Evolutionary conservation across 2,797 vertebrate genomes (phyloP), one percentile per base, ranked within the genome.

Genomic region (Choloepus didactylus): DNA sequence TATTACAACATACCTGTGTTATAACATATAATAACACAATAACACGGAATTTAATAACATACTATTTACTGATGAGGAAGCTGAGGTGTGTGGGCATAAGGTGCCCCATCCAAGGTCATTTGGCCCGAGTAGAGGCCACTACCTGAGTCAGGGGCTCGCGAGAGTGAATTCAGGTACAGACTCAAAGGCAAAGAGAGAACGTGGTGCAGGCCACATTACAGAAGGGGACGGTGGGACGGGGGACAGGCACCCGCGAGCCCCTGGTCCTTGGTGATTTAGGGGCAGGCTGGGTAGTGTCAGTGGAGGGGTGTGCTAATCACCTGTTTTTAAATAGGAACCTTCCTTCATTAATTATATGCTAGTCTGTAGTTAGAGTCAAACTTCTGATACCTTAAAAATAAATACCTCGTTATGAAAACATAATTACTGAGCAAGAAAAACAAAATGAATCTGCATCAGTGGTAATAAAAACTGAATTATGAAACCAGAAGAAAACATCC

Each of bases 281-380:
- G 80, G 31, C 5, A 49, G 41, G 60, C 27, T 60, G 79, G 93
- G 91, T 29, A 66, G 41, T 82, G 41, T 69, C 60, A 41, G 5
- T 59, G 88, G 38, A 87, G 23, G 44, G 54, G 21, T 44, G 85
- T 3, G 79, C 14, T 84, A 93, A 97, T 94, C 96, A 88, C 73
- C 14, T 12, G 25, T 41, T 88, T 97, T 97, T 23, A 95, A 84
- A 95, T 25, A 95, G 89, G 84, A 98, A 82, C 6, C 5, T 41
- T 64, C 49, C 2, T 84, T 97, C 88, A 94, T 29, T 91, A 88
- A 77, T 93, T 80, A 87, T 29, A 1, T 59, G 35, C 23, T 35
- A 21, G 8, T 62, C 83, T 82, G n/a, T 82, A 77, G 59, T 62
- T 89, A 87, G 70, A 94, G 44, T 67, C 54, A 90, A 91, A 87